Base-by-base conservation (phyloP, 2,113 vertebrate genomes). In the Sinocyclocheilus rhinocerous region DNA sequence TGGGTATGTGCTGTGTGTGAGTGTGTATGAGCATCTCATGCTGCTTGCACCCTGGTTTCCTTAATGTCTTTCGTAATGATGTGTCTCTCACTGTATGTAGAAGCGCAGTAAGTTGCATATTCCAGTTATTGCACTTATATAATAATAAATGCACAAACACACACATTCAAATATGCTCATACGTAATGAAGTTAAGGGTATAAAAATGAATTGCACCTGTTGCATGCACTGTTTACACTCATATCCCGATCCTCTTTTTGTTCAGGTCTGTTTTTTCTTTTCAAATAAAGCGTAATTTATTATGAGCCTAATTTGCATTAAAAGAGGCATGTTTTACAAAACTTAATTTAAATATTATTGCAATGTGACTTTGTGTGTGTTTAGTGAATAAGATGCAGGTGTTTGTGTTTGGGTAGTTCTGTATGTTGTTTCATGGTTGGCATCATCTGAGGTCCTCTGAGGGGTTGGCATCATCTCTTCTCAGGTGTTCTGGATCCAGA, bases 11-110 rank as follows among this genome's bases (percentile, higher is more conserved):
- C 80, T 77, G 52, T 70, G 65, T 79, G 26, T 86, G 65, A 48
- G 45, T 50, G 12, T 50, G 48, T 50, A 13, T 75, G 12, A 63
- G 87, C 91, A 91, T 84, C 57, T 88, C 87, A 57, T n/a, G 12
- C 85, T 88, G 83, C 42, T 12, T 78, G 76, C 52, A 72, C 87
- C 81, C 75, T 67, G 85, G 84, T 59, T 76, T 89, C 82, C 87
- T 88, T 48, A 67, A 84, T 89, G 88, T 70, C 22, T 48, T 84
- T 69, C 90, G 81, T 91, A 87, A 92, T 89, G 87, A 92, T 88
- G 70, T 1, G 0, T 90, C 87, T 84, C 67, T 75, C 8, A 11
- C 0, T 6, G 50, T 91, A 89, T 69, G 76, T 10, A 85, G 86
- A 82, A 89, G 85, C 76, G 18, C 69, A 85, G 88, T 22, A 76